Evolutionary conservation across 1,140 invertebrate genomes (phyloP), one percentile per base, ranked within the genome.

Genomic region (Akabosia matsudoensis): DNA sequence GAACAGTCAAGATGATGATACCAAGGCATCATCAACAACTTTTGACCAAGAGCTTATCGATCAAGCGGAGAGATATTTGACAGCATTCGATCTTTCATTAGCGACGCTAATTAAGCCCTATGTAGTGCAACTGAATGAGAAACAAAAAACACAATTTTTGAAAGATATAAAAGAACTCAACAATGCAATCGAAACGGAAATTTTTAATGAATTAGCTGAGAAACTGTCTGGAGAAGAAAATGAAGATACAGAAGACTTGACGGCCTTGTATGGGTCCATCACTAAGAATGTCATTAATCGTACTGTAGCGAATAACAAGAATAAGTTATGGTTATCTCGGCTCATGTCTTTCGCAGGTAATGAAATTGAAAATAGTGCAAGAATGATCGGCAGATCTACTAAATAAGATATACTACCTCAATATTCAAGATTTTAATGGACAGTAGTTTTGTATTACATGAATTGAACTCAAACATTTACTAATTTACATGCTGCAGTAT

Each of bases 111-210:
- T 67, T 10, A 67, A 67, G 61, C 61, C 61, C 13, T 67, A 30
- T 30, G 61, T 67, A 7, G 10, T 30, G 30, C 24, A 28, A 31
- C 28, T 67, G 24, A 10, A 28, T 10, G 61, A 67, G 28, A 67
- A 67, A 28, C 7, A 7, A 67, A 67, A 67, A n/a, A 4, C 28
- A 31, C 24, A 67, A 31, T 67, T 67, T 67, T 30, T 67, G 1
- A 67, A 31, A 7, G 61, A 67, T n/a, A 67, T 67, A 30, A 30
- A 67, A 13, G 61, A 67, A 10, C 30, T 67, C 26, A 67, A 67
- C n/a, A 30, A 67, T 30, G 61, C 61, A 2, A 31, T 67, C 22
- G 61, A 67, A 67, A n/a, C 28, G 13, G 61, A 67, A 67, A 67
- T 67, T 67, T 31, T 67, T 1, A 67, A 24, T 13, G 61, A 67